Percentiles rank a stretch among this genome's conserved stretches.
These are phyloP conservation scores for Entomobrya multifasciata DNA, from an alignment of 2,888 invertebrate genomes.

Conservation along the genomic window DNA sequence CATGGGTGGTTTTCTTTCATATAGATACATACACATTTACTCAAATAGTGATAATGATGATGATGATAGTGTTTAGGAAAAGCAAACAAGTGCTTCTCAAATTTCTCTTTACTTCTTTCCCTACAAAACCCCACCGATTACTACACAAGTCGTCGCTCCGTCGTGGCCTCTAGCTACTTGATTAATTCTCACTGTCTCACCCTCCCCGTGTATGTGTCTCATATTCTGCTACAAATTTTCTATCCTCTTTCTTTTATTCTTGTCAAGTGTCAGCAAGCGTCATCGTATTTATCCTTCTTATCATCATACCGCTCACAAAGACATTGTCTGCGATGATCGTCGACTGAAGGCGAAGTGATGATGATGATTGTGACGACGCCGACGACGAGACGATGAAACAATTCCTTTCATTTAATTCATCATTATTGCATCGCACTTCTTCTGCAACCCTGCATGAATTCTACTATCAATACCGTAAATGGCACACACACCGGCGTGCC, in stretches of 20 bases:
- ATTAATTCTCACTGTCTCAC: slow-evolving; percentile 60
- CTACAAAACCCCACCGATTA: not conserved
- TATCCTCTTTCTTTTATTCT: slow-evolving; percentile 11
- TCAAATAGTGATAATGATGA: not conserved
- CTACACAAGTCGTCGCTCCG: not conserved
- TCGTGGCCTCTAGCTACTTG: slow-evolving; percentile 69
- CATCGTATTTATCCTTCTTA: slow-evolving; percentile 54
- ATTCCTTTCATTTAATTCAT: slow-evolving; percentile 48
- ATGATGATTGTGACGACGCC: slow-evolving; percentile 3
- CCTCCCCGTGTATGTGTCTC: not conserved
- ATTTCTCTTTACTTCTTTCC: not conserved
- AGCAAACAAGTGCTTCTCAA: slow-evolving; percentile 76
- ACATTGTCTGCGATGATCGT: too few species aligned
- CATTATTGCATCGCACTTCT: not conserved
- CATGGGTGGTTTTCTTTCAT: slow-evolving; percentile 22
- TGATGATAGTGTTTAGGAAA: slow-evolving; percentile 54
- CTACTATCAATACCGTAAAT: slow-evolving; percentile 42
- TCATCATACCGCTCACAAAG: too few species aligned
- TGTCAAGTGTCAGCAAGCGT: slow-evolving; percentile 69
- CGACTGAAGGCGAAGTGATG: not conserved
- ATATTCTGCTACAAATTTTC: not conserved
- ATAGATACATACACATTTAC: not conserved
- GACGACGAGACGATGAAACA: slow-evolving; percentile 34
- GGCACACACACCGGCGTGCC: not conserved
- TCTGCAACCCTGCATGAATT: too few species aligned